phyloP scores from a whole-genome alignment of 1,140 invertebrate species.

The Drosophila nigrodunni region DNA sequence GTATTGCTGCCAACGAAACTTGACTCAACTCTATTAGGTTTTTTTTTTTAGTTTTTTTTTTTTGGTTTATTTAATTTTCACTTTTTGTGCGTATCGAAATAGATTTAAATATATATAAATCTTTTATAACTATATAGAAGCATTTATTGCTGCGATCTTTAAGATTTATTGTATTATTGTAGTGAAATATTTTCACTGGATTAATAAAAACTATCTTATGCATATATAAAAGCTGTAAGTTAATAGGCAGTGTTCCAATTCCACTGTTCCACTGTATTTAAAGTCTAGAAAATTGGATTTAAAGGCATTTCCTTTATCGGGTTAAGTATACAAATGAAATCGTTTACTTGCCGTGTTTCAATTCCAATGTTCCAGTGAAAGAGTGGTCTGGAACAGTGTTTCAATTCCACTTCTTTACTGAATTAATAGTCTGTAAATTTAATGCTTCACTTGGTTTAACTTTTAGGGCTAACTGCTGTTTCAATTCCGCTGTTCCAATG shows the following conservation, averaged over 20 bases:
- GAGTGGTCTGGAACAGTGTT: neutral
- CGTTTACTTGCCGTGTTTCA: neutral
- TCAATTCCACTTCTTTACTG: neutral
- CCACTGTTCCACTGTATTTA: no score
- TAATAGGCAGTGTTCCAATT: no score
- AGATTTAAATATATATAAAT: constrained; percentile 15
- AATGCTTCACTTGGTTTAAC: no score
- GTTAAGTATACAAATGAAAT: no score
- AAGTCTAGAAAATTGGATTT: no score
- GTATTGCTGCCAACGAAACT: constrained; percentile 6
- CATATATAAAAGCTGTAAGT: no score
- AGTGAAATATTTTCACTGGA: no score
- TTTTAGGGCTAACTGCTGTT: neutral
- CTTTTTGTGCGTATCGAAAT: constrained; percentile 1
- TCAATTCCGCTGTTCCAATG: constrained; percentile 3
- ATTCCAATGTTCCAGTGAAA: constrained; percentile 3
- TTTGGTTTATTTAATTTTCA: neutral
- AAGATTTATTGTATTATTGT: neutral
- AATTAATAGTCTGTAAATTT: no score
- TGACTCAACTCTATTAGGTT: constrained; percentile 10
- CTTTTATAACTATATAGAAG: constrained; percentile 5
- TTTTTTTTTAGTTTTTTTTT: neutral
- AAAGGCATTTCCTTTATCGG: no score
- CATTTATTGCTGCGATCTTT: neutral
- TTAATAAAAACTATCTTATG: no score